Conservation (phyloP, 2,888 invertebrate species). For the Fragum sueziense region DNA sequence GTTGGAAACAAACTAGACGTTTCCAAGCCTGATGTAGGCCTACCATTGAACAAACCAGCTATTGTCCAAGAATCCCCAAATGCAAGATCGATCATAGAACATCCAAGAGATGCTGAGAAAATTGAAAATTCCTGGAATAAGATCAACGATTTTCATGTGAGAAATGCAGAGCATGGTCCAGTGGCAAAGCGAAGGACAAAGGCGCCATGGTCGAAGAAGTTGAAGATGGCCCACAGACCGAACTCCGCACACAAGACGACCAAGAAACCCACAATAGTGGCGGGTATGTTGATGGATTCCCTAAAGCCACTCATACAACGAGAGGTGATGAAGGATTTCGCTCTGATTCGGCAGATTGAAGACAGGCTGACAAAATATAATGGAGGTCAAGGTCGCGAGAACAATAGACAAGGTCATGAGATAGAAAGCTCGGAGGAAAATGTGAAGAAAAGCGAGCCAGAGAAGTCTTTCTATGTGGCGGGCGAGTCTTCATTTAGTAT, state of each 20-base stretch:
- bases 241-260: not conserved
- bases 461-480: not conserved
- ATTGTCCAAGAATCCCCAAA: not conserved
- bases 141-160: not conserved
- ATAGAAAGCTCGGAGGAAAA: too few relatives aligned
- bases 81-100: not conserved
- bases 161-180: not conserved
- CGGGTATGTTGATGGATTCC: not conserved
- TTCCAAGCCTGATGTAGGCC: not conserved
- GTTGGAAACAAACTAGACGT: not conserved
- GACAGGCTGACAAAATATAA: not conserved
- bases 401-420: too few relatives aligned
- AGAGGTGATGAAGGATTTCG: not conserved
- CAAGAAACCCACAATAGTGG: not conserved
- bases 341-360: not conserved
- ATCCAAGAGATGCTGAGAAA: not conserved
- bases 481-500: not conserved
- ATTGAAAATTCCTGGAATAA: not conserved
- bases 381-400: not conserved
- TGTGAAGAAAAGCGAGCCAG: not conserved
- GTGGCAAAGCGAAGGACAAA: not conserved
- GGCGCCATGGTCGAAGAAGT: not conserved
- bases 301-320: not conserved
- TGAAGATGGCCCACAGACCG: not conserved
- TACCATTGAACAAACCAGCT: not conserved